Evolutionary conservation across 2,113 vertebrate species (phyloP).

Genomic region (Tenebrosternarchus preto): DNA sequence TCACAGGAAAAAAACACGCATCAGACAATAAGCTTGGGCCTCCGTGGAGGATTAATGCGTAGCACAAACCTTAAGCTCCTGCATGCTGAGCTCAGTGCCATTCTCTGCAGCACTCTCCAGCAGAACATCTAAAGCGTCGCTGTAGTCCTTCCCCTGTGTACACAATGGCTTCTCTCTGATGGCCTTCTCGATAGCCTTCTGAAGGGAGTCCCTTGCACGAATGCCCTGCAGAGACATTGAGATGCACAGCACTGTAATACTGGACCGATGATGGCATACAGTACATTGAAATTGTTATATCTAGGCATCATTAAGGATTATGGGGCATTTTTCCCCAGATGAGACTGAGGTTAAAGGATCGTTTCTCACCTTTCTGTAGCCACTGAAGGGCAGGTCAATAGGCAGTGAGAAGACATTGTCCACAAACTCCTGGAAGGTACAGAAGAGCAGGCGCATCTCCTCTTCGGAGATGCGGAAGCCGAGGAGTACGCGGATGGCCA

Average conservation of each 20-base stretch:
- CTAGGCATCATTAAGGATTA: no score
- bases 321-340: background rate
- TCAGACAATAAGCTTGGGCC: background rate
- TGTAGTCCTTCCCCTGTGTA: conserved; percentile 91
- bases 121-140: conserved; percentile 90
- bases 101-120: conserved; percentile 95
- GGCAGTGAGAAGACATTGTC: conserved; percentile 97
- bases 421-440: conserved; percentile 94
- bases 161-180: conserved; percentile 92
- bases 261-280: no score
- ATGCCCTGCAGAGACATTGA: conserved; percentile 79
- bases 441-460: conserved; percentile 86
- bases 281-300: no score
- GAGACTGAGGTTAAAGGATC: background rate
- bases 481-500: conserved; percentile 92
- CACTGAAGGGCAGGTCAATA: conserved; percentile 92
- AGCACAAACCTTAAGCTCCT: conserved; percentile 89
- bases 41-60: background rate
- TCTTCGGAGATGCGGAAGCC: conserved; percentile 92
- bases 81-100: conserved; percentile 92
- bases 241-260: background rate
- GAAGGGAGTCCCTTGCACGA: conserved; percentile 86
- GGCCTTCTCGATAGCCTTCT: conserved; percentile 91
- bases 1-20: background rate
- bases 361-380: conserved; percentile 87